Base-by-base conservation (phyloP, 1,140 invertebrate species). In the Globodera ellingtonae region DNA sequence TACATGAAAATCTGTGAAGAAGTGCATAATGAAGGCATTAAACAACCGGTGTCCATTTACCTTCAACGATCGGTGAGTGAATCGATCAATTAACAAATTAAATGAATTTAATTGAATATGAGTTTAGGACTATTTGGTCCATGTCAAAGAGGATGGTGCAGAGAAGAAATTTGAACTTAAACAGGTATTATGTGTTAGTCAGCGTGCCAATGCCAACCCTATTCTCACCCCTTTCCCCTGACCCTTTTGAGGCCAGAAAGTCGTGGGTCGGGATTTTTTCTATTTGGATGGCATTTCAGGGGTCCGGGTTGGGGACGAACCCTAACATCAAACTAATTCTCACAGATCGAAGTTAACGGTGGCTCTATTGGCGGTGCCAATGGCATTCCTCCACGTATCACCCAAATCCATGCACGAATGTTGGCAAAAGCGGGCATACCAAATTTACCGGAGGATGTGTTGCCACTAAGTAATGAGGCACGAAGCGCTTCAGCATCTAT, bases 271-370 rank as follows among this genome's bases (percentile, higher is more conserved):
- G 35, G 35, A 35, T 35, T 35, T 35, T 35, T 35, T 35, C 35
- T 35, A 35, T 35, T 35, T 3, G 35, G 35, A 35, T 35, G 35
- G 35, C 35, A 35, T 35, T 35, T 35, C 35, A 35, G 35, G 1
- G 3, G 35, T 35, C 35, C 35, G 35, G 3, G 35, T 35, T 35
- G 1, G 35, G 35, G 35, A 24, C 24, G 24, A 24, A 24, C 35
- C 35, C 35, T 35, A 35, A 35, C 35, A 3, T 3, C 1, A 35
- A 35, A 35, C 1, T 35, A 35, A 35, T 35, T 35, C 35, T 82
- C 80, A 79, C 70, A 98, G 92, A 94, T 98, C 84, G 96, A 98
- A 92, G 93, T 97, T 87, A 98, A 98, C 92, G 95, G 95, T 84
- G 96, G 98, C 89, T 94, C 96, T 67, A 93, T 95, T 46, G 95